A percentile compares a stretch with the other conserved stretches of the same genome.
These are phyloP conservation scores for Pseudochirops cupreus DNA, from an alignment of 2,797 vertebrate genomes.

Conservation along the genomic window DNA sequence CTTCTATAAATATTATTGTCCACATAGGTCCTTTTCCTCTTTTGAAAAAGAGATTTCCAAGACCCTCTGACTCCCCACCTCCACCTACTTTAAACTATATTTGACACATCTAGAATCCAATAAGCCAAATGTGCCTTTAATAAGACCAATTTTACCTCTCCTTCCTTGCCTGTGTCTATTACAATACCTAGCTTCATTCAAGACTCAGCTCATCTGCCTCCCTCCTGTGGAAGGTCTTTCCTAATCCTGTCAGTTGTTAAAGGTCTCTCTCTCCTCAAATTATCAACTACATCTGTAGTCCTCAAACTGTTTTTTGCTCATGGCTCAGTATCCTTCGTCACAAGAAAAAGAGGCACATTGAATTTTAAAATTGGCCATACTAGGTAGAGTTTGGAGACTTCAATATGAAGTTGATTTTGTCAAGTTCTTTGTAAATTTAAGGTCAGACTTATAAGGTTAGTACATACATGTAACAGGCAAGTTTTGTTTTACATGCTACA, in stretches of 20 bases:
- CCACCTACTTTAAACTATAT: background rate
- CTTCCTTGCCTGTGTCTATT: background rate
- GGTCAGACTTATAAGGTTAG: background rate
- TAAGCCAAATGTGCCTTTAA: background rate
- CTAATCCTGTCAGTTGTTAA: background rate
- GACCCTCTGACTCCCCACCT: background rate
- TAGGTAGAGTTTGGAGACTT: background rate
- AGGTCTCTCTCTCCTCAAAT: background rate
- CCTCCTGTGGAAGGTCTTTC: background rate
- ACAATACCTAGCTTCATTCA: background rate
- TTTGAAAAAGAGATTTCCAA: background rate
- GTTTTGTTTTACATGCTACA: background rate
- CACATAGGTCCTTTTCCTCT: background rate
- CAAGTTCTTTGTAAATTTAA: background rate
- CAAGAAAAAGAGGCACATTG: background rate
- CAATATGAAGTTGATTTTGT: background rate
- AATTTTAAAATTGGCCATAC: background rate
- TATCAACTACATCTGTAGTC: background rate
- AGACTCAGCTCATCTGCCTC: background rate
- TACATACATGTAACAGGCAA: background rate
- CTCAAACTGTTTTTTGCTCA: background rate
- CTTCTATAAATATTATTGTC: background rate
- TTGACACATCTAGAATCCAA: background rate
- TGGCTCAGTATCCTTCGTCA: background rate
- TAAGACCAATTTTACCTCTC: background rate